Evolutionary conservation across 2,113 vertebrate species (phyloP), one percentile per base, ranked within the genome.

Genomic region (Cisticola juncidis): DNA sequence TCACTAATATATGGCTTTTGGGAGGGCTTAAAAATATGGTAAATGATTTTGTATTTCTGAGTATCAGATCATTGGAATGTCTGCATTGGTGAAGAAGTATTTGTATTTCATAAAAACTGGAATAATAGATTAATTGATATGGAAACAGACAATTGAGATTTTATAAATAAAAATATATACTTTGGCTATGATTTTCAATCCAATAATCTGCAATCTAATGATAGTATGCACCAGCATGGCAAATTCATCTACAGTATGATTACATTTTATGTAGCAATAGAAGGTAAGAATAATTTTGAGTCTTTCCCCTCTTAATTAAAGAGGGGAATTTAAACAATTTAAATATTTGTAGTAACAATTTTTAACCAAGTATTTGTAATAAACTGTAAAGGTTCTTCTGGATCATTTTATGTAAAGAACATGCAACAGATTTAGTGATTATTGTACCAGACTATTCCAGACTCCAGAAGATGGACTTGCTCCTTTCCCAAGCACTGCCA

Each of bases 401-500:
- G 40, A 28, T 82, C 13, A 57, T 28, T 62, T 69, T 29, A 19
- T 31, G 17, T 56, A 60, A 85, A 80, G 40, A 91, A 53, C 16
- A 15, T n/a, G 60, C n/a, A 33, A 11, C 42, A 61, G 68, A 73
- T 38, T 12, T 33, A 11, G 10, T 29, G 28, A 50, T 80, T 47
- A 40, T n/a, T 9, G 7, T 20, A 36, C 15, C 10, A 54, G 35
- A 65, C 38, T 81, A 15, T 35, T 84, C 38, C 83, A 22, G 69
- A 71, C 38, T 58, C 0, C 0, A 62, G 79, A 76, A 88, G 66
- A 36, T 5, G 2, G 3, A 9, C 19, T 36, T 47, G 6, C 14
- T 36, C 6, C 0, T 58, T 74, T 26, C 35, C 64, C 61, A 40
- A 45, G 69, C 9, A 3, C 29, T 19, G 48, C 85, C 40, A 28